Base-by-base conservation (phyloP, 2,888 invertebrate genomes). In the Myopa testacea region DNA sequence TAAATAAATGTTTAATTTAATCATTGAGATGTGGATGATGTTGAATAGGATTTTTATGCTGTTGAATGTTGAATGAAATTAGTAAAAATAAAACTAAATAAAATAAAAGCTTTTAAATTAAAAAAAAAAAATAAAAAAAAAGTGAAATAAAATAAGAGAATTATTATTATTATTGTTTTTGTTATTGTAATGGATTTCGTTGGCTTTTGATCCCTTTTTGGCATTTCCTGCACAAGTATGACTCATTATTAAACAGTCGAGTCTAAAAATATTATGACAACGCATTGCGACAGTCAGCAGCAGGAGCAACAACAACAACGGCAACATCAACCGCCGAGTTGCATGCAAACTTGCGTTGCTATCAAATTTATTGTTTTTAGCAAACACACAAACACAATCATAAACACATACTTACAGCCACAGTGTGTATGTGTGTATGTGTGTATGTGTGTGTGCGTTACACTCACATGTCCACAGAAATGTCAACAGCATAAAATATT, bases 211-310 rank as follows among this genome's bases (percentile, higher is more conserved):
- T 26, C 45, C 58, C 63, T 50, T 37, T 45, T 34, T 63, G 50
- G 50, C 65, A 63, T 65, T 63, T 74, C 74, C 63, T 74, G 50
- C 50, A 16, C 6, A 19, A 45, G 14, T 37, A 4, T 50, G 74
- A 74, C 60, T 72, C 72, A 72, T 58, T 63, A 34, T 34, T 38
- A 50, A 4, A 63, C 45, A 50, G 34, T 65, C 65, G 63, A 62
- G 52, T 26, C 45, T 65, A 74, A 74, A 55, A 74, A 52, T 74
- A 74, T 73, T 60, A 62, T 50, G 52, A 65, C 74, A 65, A 50
- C 65, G 65, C 63, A 73, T 16, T 62, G 72, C 60, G 38, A 14
- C 72, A 62, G 40, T 34, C 26, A 26, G 26, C 26, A 37, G 58
- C 73, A 62, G 40, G 52, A 70, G 12, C 52, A 70, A 10, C 26